Conservation (phyloP, 2,797 vertebrate species). For the Bryconaethiops microstoma region DNA sequence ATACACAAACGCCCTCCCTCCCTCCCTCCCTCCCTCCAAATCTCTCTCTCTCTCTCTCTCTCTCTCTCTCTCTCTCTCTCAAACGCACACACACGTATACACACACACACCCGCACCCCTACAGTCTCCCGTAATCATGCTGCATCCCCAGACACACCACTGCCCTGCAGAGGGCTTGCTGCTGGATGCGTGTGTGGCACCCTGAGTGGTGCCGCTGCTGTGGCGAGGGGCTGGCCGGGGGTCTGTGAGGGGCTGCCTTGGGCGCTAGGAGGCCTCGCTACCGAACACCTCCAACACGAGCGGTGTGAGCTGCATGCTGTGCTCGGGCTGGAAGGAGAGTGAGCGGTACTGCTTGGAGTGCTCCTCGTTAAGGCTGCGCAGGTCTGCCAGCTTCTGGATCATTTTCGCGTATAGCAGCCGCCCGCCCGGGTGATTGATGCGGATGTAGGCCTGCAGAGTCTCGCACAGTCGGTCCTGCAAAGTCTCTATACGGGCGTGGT, state of each 20-base stretch:
- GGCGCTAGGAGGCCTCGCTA: conserved; percentile 84
- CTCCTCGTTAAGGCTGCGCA: conserved; percentile 95
- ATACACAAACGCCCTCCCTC: not conserved
- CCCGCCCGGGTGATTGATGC: conserved; percentile 85
- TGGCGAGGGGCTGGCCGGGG: not conserved
- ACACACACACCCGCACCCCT: conserved; percentile 25
- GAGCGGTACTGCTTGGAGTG: conserved; percentile 95
- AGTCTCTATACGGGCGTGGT: conserved; percentile 85
- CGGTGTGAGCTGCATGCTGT: conserved; percentile 94
- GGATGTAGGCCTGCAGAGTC: conserved; percentile 85
- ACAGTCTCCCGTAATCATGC: conserved; percentile 15
- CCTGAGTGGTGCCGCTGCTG: not conserved
- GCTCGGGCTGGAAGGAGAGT: conserved; percentile 87
- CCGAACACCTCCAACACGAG: conserved; percentile 88
- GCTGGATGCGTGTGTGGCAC: not conserved
- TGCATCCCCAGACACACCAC: conserved; percentile 13
- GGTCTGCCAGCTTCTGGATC: conserved; percentile 97
- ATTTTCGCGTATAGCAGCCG: conserved; percentile 94
- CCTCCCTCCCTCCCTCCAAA: not conserved
- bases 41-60: not conserved
- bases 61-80: not conserved
- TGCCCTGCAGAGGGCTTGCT: conserved; percentile 5
- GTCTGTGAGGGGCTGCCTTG: conserved; percentile 58
- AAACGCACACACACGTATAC: conserved; percentile 34
- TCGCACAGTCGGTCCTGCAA: conserved; percentile 92